These are phyloP conservation scores for Periplaneta americana DNA, from an alignment of 1,140 invertebrate species.

Conservation along the genomic window DNA sequence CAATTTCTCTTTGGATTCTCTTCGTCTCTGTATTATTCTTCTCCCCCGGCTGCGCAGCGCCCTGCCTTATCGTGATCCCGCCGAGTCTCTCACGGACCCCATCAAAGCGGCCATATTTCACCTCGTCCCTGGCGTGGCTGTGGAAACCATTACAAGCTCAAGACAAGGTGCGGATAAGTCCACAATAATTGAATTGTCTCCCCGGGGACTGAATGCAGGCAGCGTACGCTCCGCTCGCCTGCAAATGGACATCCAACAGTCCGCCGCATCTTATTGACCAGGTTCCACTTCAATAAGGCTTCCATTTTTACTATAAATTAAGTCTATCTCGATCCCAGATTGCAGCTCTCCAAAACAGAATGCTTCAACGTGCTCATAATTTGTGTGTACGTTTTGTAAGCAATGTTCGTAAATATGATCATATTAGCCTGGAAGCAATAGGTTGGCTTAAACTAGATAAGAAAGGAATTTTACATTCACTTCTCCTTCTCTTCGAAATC, in stretches of 20 bases:
- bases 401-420: too few relatives aligned
- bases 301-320: neutral
- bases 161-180: conserved; percentile 21
- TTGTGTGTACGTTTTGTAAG: too few relatives aligned
- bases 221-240: neutral
- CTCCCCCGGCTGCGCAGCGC: neutral
- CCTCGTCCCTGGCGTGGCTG: neutral
- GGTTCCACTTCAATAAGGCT: too few relatives aligned
- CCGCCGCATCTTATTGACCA: too few relatives aligned
- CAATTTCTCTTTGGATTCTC: neutral
- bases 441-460: too few relatives aligned
- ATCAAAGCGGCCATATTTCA: neutral
- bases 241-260: neutral
- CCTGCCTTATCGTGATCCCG: neutral
- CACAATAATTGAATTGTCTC: conserved; percentile 20
- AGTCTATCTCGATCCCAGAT: too few relatives aligned
- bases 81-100: neutral
- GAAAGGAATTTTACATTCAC: too few relatives aligned
- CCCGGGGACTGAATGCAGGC: neutral
- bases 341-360: too few relatives aligned
- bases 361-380: too few relatives aligned
- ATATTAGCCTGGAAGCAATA: too few relatives aligned
- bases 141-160: conserved; percentile 13
- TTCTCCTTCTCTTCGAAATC: too few relatives aligned
- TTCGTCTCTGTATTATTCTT: neutral